Evolutionary conservation across 2,888 invertebrate species (phyloP).

Genomic region (Noctua janthe): DNA sequence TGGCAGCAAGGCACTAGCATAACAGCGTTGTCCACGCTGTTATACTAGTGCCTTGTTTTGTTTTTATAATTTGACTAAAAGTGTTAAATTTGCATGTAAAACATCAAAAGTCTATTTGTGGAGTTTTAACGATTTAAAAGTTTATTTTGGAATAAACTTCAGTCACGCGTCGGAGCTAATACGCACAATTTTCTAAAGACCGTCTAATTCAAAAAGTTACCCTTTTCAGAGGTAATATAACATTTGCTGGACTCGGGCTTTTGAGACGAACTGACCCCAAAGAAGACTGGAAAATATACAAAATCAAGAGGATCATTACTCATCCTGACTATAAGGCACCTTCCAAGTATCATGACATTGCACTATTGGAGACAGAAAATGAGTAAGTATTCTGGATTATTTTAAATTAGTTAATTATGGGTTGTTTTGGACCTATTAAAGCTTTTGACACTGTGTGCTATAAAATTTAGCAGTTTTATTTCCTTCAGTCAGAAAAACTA

Average conservation of each 20-base stretch:
- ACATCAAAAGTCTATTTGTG: too few species aligned
- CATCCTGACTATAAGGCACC: slow-evolving; percentile 73
- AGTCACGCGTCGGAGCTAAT: too few species aligned
- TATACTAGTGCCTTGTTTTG: too few species aligned
- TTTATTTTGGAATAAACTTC: too few species aligned
- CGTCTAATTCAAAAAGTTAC: background rate
- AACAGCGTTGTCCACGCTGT: too few species aligned
- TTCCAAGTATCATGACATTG: slow-evolving; percentile 75
- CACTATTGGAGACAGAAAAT: slow-evolving; percentile 70
- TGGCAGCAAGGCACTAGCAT: too few species aligned
- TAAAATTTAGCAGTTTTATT: background rate
- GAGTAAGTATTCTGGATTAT: slow-evolving; percentile 46
- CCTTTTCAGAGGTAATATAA: slow-evolving; percentile 55
- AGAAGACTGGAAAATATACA: slow-evolving; percentile 50
- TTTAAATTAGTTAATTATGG: background rate
- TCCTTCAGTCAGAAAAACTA: background rate
- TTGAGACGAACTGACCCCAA: slow-evolving; percentile 50
- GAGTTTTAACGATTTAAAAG: too few species aligned
- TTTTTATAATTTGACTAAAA: too few species aligned
- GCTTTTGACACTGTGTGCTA: background rate
- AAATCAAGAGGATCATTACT: slow-evolving; percentile 54
- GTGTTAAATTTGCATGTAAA: too few species aligned
- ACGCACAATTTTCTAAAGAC: background rate
- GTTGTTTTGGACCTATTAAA: background rate
- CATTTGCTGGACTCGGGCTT: slow-evolving; percentile 54